A percentile compares a stretch with the other conserved stretches of the same genome.
Evolutionary conservation across 64 coral and sea anemone genomes (phyloP).

Genomic region (Stichodactyla helianthus): DNA sequence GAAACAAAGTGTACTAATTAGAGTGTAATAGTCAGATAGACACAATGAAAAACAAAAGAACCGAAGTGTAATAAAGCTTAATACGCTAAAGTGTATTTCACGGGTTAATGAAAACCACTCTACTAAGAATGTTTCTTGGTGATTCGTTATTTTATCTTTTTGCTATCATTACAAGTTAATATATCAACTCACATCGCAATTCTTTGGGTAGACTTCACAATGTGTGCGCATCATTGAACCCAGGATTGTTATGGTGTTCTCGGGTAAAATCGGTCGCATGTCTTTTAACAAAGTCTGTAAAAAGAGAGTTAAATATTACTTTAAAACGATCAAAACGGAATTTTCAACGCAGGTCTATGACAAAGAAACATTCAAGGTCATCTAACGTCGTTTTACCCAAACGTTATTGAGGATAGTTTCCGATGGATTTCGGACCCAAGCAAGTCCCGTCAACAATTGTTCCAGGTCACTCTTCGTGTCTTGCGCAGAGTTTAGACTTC

Average conservation of each 20-base stretch:
- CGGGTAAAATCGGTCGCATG: conserved; percentile 18
- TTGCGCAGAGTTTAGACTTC: background rate
- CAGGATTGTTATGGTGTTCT: conserved; percentile 36
- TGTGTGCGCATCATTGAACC: conserved; percentile 67
- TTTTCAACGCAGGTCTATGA: background rate
- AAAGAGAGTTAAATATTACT: background rate
- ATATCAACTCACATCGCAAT: conserved; percentile 41
- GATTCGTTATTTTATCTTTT: no score
- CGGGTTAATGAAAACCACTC: no score
- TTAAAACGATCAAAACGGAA: no score
- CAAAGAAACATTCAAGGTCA: background rate
- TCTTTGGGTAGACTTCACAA: conserved; percentile 34
- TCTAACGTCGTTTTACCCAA: conserved; percentile 23
- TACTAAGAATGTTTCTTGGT: no score
- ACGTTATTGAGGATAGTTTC: conserved; percentile 16
- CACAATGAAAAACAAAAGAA: no score
- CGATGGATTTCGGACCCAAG: conserved; percentile 29
- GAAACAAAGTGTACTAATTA: no score
- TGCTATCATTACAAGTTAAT: background rate
- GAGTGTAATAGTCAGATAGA: no score
- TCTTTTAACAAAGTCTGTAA: conserved; percentile 22
- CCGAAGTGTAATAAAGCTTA: no score
- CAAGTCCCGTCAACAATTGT: conserved; percentile 39
- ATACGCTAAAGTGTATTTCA: no score
- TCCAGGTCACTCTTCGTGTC: background rate